phyloP scores from a whole-genome alignment of 2,888 invertebrate species.

The Dryococelus australis region DNA sequence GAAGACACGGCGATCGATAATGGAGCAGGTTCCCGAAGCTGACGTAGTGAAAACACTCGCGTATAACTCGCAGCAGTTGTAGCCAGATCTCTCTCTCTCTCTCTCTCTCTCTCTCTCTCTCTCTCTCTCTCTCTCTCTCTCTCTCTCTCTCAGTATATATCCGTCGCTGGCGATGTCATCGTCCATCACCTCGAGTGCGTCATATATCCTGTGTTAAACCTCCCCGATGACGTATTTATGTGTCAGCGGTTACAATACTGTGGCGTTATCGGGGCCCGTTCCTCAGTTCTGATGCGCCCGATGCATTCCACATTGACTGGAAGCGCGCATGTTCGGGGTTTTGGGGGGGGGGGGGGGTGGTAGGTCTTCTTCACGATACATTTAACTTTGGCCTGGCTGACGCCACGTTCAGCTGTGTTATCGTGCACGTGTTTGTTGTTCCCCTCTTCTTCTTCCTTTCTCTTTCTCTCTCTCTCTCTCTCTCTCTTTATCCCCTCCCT shows the following conservation, averaged over 20 bases:
- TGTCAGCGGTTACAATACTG: not conserved
- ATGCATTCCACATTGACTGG: conserved; percentile 13
- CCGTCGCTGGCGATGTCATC: too few relatives aligned
- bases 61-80: too few relatives aligned
- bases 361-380: not conserved
- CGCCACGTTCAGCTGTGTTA: conserved; percentile 32
- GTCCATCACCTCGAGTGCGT: not conserved
- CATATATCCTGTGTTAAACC: not conserved
- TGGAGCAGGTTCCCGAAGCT: too few relatives aligned
- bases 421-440: conserved; percentile 9
- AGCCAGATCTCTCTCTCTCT: too few relatives aligned
- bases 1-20: too few relatives aligned
- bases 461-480: conserved; percentile 38
- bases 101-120: too few relatives aligned
- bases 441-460: conserved; percentile 6
- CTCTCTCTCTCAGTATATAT: too few relatives aligned
- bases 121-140: too few relatives aligned
- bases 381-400: conserved; percentile 27
- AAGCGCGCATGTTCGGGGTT: not conserved
- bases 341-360: too few relatives aligned
- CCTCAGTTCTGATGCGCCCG: not conserved
- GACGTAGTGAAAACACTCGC: too few relatives aligned
- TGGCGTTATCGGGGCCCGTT: not conserved
- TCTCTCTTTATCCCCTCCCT: conserved; percentile 35
- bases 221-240: not conserved